phyloP scores from a whole-genome alignment of 2,888 invertebrate species.

The Amphipoea lucens region DNA sequence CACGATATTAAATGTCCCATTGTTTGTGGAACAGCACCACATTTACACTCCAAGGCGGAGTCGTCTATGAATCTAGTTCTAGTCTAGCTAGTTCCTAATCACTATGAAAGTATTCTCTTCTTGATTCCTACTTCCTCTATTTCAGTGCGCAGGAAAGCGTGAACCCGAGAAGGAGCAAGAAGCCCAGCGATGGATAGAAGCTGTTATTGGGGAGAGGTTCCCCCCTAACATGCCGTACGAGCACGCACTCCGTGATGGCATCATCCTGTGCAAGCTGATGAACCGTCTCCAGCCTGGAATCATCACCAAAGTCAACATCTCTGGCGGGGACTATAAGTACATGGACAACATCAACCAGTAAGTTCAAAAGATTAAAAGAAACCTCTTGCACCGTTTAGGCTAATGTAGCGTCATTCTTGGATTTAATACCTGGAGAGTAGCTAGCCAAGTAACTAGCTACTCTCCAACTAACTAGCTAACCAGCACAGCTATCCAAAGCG shows the following conservation, averaged over 20 bases:
- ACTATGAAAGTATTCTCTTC: too few relatives aligned
- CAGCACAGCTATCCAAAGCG: too few relatives aligned
- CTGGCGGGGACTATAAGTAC: conserved; percentile 97
- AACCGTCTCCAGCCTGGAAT: conserved; percentile 96
- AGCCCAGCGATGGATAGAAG: conserved; percentile 96
- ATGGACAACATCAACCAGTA: conserved; percentile 98
- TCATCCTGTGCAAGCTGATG: conserved; percentile 96
- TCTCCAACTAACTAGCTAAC: too few relatives aligned
- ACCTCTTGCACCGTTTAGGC: background rate
- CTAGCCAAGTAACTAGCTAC: background rate
- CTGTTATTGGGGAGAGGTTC: conserved; percentile 94
- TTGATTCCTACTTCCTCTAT: conserved; percentile 48
- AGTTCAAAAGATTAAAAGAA: conserved; percentile 77
- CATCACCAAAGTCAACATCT: conserved; percentile 95
- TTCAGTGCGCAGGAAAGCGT: conserved; percentile 95
- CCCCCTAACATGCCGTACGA: conserved; percentile 93
- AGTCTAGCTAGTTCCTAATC: background rate
- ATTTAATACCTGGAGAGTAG: background rate
- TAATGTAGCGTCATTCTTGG: background rate
- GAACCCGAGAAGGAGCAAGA: conserved; percentile 94
- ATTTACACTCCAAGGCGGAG: too few relatives aligned
- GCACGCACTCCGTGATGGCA: conserved; percentile 94
- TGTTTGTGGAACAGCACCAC: too few relatives aligned
- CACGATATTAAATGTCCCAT: too few relatives aligned
- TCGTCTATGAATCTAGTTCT: too few relatives aligned